phyloP scores from a whole-genome alignment of 2,797 vertebrate species.

The Poecilia picta region DNA sequence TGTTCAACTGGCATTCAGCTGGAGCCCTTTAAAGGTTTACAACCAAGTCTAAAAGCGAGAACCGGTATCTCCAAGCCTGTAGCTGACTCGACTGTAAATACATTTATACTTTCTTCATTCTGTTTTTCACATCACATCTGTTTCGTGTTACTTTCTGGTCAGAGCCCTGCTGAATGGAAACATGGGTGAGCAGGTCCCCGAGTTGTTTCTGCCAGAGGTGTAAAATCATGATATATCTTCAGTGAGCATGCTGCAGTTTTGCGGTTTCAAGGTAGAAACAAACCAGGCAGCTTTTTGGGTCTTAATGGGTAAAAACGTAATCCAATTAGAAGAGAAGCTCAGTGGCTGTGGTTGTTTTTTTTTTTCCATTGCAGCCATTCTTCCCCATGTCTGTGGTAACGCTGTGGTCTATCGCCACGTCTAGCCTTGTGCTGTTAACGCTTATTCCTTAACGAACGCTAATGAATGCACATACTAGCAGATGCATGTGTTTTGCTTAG shows the following conservation, averaged over 20 bases:
- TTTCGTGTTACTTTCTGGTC: conserved; percentile 52
- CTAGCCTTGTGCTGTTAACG: conserved; percentile 44
- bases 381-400: conserved; percentile 38
- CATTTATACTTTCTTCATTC: conserved; percentile 26
- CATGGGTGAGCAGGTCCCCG: conserved; percentile 40
- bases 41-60: conserved; percentile 47
- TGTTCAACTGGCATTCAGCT: conserved; percentile 38
- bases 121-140: conserved; percentile 66
- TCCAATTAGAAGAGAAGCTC: conserved; percentile 53
- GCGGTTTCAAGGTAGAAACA: conserved; percentile 20
- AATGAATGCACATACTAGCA: conserved; percentile 33
- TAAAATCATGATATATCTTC: conserved; percentile 55
- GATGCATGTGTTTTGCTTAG: conserved; percentile 34
- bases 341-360: conserved; percentile 58
- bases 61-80: conserved; percentile 43
- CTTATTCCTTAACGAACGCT: conserved; percentile 40
- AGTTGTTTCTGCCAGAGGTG: conserved; percentile 47
- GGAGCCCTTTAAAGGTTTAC: conserved; percentile 62
- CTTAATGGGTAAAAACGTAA: conserved; percentile 53
- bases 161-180: conserved; percentile 44
- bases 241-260: conserved; percentile 19
- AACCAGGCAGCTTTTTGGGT: conserved; percentile 30
- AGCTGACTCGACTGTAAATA: conserved; percentile 54
- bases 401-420: conserved; percentile 61
- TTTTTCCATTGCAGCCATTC: conserved; percentile 54